These are phyloP conservation scores for Byasa hedistus DNA, from an alignment of 2,888 invertebrate genomes.

Conservation along the genomic window DNA sequence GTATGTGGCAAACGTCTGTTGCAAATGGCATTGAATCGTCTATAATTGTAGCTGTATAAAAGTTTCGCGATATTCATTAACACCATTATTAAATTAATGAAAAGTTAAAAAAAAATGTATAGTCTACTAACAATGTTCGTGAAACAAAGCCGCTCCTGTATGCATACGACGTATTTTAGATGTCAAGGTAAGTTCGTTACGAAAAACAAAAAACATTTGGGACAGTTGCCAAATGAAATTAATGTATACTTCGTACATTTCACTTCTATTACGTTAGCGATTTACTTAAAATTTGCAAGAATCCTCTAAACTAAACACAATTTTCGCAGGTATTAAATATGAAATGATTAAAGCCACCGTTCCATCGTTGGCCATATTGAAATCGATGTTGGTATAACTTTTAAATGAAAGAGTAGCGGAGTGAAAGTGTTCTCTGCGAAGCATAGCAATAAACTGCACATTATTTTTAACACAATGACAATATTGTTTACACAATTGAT, in stretches of 20 bases:
- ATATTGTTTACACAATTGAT: neutral
- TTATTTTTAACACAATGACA: neutral
- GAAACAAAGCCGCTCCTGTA: constrained; percentile 17
- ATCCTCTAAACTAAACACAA: neutral
- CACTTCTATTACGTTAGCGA: constrained; percentile 1
- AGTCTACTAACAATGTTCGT: neutral
- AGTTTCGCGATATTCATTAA: constrained; percentile 1
- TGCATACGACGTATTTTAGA: constrained; percentile 15
- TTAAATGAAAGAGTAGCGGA: constrained; percentile 39
- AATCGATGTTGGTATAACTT: constrained; percentile 34
- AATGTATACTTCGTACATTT: constrained; percentile 16
- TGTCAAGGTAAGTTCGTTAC: constrained; percentile 25
- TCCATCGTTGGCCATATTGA: constrained; percentile 27
- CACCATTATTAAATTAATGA: neutral
- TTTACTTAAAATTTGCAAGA: neutral
- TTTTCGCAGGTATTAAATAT: neutral
- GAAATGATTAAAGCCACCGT: neutral
- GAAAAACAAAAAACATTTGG: constrained; percentile 26
- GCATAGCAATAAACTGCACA: constrained; percentile 13
- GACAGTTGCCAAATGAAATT: constrained; percentile 27
- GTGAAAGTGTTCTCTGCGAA: constrained; percentile 45
- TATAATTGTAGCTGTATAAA: neutral
- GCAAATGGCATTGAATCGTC: constrained; percentile 12
- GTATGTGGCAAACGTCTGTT: constrained; percentile 14
- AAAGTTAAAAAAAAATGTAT: constrained; percentile 7